These are phyloP conservation scores for Cyclargus thomasi DNA, from an alignment of 1,140 invertebrate species.

Conservation along the genomic window DNA sequence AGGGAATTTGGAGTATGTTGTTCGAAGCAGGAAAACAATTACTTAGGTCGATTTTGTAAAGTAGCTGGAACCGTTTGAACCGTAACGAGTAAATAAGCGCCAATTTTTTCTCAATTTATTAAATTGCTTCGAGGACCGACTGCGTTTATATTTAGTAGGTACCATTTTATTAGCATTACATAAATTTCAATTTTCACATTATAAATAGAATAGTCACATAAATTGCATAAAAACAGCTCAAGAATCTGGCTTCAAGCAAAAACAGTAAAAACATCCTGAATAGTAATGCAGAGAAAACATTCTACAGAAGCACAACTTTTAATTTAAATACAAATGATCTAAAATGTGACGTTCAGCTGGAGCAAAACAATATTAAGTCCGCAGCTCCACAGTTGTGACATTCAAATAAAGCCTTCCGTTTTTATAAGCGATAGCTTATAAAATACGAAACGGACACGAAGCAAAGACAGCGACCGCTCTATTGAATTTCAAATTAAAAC, in stretches of 20 bases:
- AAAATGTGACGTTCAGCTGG: neutral
- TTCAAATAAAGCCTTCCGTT: conserved; percentile 25
- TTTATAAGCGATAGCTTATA: conserved; percentile 24
- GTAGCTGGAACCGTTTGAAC: conserved; percentile 5
- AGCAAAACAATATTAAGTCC: conserved; percentile 12
- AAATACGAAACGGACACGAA: conserved; percentile 27
- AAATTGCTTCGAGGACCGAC: neutral
- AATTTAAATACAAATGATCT: conserved; percentile 4
- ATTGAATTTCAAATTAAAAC: conserved; percentile 52
- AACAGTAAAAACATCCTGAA: too few species aligned
- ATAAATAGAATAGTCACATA: too few species aligned
- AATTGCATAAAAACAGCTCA: too few species aligned
- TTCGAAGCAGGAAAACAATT: neutral
- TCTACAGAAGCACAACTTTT: neutral
- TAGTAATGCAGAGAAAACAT: neutral
- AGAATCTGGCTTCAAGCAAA: too few species aligned
- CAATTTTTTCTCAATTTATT: conserved; percentile 9
- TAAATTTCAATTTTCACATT: too few species aligned
- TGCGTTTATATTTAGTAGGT: neutral
- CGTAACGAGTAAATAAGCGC: conserved; percentile 8
- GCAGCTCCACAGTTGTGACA: conserved; percentile 15
- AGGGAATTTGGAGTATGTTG: neutral
- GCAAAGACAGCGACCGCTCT: conserved; percentile 30
- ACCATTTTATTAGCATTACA: neutral
- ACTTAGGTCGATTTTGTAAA: conserved; percentile 9